Base-by-base conservation (phyloP, 2,797 vertebrate genomes). In the Etheostoma perlongum region DNA sequence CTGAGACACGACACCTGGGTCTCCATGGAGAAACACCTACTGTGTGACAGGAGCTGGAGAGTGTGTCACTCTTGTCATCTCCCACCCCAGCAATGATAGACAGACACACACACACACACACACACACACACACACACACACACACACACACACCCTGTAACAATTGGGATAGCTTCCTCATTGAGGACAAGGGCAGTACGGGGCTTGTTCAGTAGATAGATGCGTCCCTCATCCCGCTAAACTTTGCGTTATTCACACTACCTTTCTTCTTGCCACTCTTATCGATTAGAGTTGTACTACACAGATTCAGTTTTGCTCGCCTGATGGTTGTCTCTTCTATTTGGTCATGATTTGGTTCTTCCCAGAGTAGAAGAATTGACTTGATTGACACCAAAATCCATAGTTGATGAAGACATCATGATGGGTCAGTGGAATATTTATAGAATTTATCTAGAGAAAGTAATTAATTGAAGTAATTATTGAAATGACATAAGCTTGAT, bases 21-120 rank as follows among this genome's bases (percentile, higher is more conserved):
- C 92, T 94, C 92, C 64, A 21, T 80, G 86, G 88, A 91, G 84
- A 92, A 90, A 83, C 86, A 87, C 81, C 85, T 88, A 82, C 85
- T 89, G 83, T 77, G 76, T 88, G 86, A 91, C 90, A 90, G 77
- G 84, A 85, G 66, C 84, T 76, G 81, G 74, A 88, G 85, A 88
- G 85, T 79, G 75, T 92, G 87, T 89, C 84, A 85, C 81, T 88
- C 71, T 72, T 84, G 89, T 90, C 88, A 86, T 90, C 76, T 79
- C 76, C 63, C 65, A 81, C 76, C 67, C 55, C 52, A 67, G 70
- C 75, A 82, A 69, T 84, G 79, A 84, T 69, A 72, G 79, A 62
- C 63, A 30, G 60, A 61, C 46, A 30, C 55, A 63, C 73, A 62
- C 65, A 61, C 70, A 57, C 57, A 63, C 60, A 48, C 4, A 21